Evolutionary conservation across 2,797 vertebrate genomes (phyloP).

Genomic region (Setipinna tenuifilis): DNA sequence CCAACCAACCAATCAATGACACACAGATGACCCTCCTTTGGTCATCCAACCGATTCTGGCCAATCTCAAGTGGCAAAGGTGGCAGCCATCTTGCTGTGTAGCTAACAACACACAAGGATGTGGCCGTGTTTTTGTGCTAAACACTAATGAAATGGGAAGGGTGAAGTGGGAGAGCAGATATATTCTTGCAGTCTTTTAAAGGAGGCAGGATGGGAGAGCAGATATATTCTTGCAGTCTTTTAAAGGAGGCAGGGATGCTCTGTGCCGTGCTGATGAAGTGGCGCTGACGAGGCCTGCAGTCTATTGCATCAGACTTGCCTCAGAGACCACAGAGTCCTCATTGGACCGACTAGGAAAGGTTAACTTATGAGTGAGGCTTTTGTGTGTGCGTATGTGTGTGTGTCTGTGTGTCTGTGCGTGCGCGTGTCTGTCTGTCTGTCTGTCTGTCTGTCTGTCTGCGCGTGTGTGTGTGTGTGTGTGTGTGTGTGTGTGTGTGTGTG

Average conservation of each 20-base stretch:
- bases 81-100: too few relatives aligned
- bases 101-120: too few relatives aligned
- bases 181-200: neutral
- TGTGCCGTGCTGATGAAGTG: neutral
- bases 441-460: neutral
- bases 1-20: too few relatives aligned
- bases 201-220: neutral
- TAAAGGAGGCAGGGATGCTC: neutral
- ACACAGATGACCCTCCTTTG: too few relatives aligned
- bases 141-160: neutral
- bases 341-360: slow-evolving; percentile 42
- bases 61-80: neutral
- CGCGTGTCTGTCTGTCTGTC: too few relatives aligned
- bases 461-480: slow-evolving; percentile 13
- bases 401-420: too few relatives aligned
- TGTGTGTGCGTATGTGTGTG: slow-evolving; percentile 23
- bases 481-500: slow-evolving; percentile 11
- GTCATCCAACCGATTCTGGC: neutral
- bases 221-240: neutral
- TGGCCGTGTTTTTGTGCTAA: too few relatives aligned
- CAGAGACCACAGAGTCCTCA: neutral
- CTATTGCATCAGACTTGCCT: slow-evolving; percentile 14
- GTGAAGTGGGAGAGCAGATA: neutral
- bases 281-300: neutral
- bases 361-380: slow-evolving; percentile 48